Percentiles rank a stretch among this genome's conserved stretches.
Conservation (phyloP, 2,888 invertebrate species). For the Caenorhabditis uteleia region DNA sequence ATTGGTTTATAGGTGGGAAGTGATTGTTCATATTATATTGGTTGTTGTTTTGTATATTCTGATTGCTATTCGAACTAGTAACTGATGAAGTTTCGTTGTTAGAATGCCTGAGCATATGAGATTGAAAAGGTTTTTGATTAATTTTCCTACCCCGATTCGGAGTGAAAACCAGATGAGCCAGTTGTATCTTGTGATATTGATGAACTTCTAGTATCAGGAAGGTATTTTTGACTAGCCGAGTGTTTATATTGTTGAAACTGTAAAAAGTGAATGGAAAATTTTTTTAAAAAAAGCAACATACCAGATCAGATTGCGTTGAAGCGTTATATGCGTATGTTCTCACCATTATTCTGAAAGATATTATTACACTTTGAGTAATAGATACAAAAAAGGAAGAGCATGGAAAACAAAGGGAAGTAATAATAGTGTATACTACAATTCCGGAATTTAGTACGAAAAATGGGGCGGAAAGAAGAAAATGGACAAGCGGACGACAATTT, state of each 20-base stretch:
- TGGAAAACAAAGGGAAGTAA: constrained; percentile 8
- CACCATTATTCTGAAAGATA: constrained; percentile 27
- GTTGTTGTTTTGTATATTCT: constrained; percentile 23
- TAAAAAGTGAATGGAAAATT: not conserved
- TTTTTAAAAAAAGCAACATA: constrained; percentile 1
- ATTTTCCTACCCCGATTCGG: too few species aligned
- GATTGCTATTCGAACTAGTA: too few species aligned
- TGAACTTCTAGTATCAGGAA: not conserved
- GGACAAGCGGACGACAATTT: too few species aligned
- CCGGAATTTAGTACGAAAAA: too few species aligned
- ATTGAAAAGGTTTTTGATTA: too few species aligned
- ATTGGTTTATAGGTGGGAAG: constrained; percentile 25
- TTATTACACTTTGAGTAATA: not conserved
- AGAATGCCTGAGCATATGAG: too few species aligned
- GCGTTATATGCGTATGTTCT: constrained; percentile 47
- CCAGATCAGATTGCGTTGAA: constrained; percentile 28
- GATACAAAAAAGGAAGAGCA: not conserved
- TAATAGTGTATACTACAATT: constrained; percentile 34
- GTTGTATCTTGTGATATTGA: constrained; percentile 13
- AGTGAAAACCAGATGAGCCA: too few species aligned
- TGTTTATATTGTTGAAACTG: constrained; percentile 34
- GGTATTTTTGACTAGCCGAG: constrained; percentile 12
- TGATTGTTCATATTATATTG: constrained; percentile 5
- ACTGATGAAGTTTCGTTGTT: too few species aligned
- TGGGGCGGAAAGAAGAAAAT: too few species aligned